Conservation (phyloP, 2,113 vertebrate species). For the Rhegmatorhina hoffmannsi region DNA sequence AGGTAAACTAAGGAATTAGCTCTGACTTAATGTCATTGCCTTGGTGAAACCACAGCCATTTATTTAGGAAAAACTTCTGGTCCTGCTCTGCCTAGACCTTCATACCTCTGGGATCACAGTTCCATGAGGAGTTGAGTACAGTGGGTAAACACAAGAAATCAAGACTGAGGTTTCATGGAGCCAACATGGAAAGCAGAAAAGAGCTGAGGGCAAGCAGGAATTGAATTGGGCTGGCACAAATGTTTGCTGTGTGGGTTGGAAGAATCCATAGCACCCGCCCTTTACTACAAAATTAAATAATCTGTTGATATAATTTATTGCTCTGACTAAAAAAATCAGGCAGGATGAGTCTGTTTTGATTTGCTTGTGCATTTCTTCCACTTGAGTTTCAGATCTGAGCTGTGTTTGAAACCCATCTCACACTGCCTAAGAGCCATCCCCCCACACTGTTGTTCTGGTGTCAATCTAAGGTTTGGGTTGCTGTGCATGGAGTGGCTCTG, state of each 20-base stretch:
- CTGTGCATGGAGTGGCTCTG: not conserved
- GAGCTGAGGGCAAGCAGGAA: not conserved
- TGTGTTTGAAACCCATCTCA: not conserved
- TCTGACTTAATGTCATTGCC: constrained; percentile 1
- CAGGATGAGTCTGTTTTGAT: not conserved
- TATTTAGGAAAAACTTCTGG: not conserved
- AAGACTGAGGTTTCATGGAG: not conserved
- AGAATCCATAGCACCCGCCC: not conserved
- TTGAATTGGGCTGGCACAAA: not conserved
- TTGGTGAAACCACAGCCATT: constrained; percentile 1
- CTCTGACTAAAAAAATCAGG: not conserved
- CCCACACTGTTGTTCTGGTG: not conserved
- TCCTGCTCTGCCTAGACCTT: constrained; percentile 9
- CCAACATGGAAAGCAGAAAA: not conserved
- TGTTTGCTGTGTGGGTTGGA: not conserved
- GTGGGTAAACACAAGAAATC: not conserved
- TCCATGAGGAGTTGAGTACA: not conserved
- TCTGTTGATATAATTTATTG: not conserved
- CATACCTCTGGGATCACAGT: not conserved
- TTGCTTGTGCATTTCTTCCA: not conserved
- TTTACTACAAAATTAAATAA: not conserved
- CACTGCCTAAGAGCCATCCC: not conserved
- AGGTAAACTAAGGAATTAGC: constrained; percentile 30
- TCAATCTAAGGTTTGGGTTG: not conserved
- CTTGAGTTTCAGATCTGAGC: not conserved